phyloP scores from a whole-genome alignment of 2,113 vertebrate species.

The Equus przewalskii region DNA sequence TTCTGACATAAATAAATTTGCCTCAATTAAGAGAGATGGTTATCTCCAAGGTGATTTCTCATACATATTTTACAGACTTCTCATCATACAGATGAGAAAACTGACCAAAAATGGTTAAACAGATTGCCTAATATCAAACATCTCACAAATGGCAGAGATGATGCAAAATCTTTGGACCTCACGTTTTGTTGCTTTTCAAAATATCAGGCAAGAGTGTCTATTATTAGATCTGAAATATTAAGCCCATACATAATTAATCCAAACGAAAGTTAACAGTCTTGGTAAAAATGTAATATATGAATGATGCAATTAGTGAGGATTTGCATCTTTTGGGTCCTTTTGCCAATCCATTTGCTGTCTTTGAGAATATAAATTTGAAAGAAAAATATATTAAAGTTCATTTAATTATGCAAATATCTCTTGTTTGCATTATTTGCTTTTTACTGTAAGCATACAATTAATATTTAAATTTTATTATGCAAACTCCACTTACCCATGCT shows the following conservation, averaged over 20 bases:
- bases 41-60: not conserved
- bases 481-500: constrained; percentile 57
- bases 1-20: not conserved
- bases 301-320: constrained; percentile 47
- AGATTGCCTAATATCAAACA: not conserved
- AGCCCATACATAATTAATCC: constrained; percentile 60
- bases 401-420: constrained; percentile 79
- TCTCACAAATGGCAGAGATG: not conserved
- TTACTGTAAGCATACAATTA: constrained; percentile 75
- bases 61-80: not conserved
- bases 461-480: constrained; percentile 82
- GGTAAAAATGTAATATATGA: constrained; percentile 59
- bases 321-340: constrained; percentile 55
- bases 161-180: not conserved
- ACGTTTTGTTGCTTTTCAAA: not conserved
- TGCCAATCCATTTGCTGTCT: constrained; percentile 57
- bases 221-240: not conserved
- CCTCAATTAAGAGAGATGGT: not conserved
- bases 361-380: constrained; percentile 45
- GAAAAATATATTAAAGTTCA: constrained; percentile 64
- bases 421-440: constrained; percentile 80
- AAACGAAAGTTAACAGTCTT: constrained; percentile 65
- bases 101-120: not conserved
- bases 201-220: not conserved
- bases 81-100: not conserved